A percentile compares a stretch with the other conserved stretches of the same genome.
These are phyloP conservation scores for Aramus guarauna DNA, from an alignment of 2,113 vertebrate species.

Conservation along the genomic window DNA sequence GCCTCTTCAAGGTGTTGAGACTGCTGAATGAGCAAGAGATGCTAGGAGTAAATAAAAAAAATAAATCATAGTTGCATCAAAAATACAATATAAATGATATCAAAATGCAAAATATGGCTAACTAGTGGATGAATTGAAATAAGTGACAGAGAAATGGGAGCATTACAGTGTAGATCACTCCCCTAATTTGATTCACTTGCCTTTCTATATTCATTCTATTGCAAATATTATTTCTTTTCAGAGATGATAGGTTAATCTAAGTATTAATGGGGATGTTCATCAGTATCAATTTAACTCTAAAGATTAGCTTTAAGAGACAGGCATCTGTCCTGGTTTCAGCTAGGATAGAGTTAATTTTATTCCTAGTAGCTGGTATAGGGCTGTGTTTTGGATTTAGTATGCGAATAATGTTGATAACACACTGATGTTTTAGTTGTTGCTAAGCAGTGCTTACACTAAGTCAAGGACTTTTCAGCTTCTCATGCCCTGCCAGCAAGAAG, in stretches of 20 bases:
- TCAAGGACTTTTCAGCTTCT: no score
- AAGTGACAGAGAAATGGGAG: neutral
- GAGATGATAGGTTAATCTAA: neutral
- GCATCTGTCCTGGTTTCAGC: no score
- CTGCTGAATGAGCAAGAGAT: neutral
- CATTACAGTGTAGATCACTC: neutral
- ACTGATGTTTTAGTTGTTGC: no score
- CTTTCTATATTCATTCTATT: conserved; percentile 18
- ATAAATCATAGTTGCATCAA: accelerated
- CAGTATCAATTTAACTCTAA: neutral
- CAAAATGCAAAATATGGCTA: neutral
- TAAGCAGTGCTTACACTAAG: no score
- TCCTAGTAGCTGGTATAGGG: no score
- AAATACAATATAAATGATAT: neutral
- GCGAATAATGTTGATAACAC: no score
- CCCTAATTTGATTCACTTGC: conserved; percentile 4
- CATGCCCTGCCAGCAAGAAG: no score
- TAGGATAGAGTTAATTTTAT: no score
- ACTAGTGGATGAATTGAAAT: neutral
- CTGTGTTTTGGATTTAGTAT: no score
- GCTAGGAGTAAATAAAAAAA: neutral
- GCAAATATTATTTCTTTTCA: conserved; percentile 23
- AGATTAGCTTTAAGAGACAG: neutral
- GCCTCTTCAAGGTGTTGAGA: neutral
- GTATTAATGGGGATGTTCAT: neutral